These are phyloP conservation scores for Charina bottae DNA, from an alignment of 2,113 vertebrate species.

Conservation along the genomic window DNA sequence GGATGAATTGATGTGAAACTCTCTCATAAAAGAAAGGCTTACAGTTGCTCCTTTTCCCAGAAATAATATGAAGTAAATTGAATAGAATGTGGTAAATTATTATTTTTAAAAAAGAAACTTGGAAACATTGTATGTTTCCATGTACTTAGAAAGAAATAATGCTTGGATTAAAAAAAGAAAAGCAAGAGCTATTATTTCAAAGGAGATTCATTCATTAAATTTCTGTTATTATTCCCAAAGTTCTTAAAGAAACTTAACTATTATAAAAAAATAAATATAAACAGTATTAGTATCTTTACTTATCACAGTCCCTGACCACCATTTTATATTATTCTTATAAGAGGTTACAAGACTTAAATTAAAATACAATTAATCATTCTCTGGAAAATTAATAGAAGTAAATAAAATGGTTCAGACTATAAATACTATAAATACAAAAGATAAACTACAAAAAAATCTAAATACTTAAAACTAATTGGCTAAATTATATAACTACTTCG, in stretches of 20 bases:
- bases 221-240: too few relatives aligned
- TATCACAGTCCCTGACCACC: too few relatives aligned
- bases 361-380: not conserved
- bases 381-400: not conserved
- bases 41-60: constrained; percentile 13
- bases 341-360: not conserved
- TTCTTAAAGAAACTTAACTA: too few relatives aligned
- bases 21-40: constrained; percentile 53
- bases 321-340: too few relatives aligned
- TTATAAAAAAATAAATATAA: too few relatives aligned
- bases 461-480: not conserved
- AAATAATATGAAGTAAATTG: not conserved
- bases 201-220: too few relatives aligned
- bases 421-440: not conserved
- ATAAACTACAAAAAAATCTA: not conserved
- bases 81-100: not conserved
- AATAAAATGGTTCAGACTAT: not conserved
- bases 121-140: not conserved
- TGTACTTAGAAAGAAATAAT: not conserved
- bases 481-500: not conserved
- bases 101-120: not conserved
- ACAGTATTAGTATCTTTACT: too few relatives aligned
- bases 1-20: constrained; percentile 49
- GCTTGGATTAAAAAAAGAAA: too few relatives aligned
- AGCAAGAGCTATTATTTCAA: too few relatives aligned